These are phyloP conservation scores for Drosophila koepferae DNA, from an alignment of 2,888 invertebrate genomes.

Conservation along the genomic window DNA sequence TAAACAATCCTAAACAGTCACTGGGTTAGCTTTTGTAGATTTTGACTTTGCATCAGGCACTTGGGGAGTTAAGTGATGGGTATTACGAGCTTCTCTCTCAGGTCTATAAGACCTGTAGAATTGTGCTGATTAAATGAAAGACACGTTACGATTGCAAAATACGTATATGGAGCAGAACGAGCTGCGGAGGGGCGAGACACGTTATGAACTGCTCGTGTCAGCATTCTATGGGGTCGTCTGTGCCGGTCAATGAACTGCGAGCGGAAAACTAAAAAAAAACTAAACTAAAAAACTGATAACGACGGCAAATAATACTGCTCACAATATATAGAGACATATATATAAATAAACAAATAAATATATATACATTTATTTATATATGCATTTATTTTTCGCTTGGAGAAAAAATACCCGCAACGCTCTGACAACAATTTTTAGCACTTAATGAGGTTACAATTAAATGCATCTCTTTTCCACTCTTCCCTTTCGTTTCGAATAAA, in stretches of 20 bases:
- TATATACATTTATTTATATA: background rate
- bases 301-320: constrained; percentile 49
- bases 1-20: constrained; percentile 17
- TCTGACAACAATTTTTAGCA: constrained; percentile 39
- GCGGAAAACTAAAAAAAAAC: constrained; percentile 60
- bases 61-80: background rate
- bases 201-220: constrained; percentile 65
- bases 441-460: constrained; percentile 70
- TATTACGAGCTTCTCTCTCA: background rate
- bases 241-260: constrained; percentile 66
- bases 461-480: constrained; percentile 22
- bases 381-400: constrained; percentile 11
- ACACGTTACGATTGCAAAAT: constrained; percentile 50
- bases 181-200: constrained; percentile 11
- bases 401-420: constrained; percentile 51
- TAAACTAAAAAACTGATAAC: constrained; percentile 55
- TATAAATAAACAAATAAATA: background rate
- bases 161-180: background rate
- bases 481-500: constrained; percentile 22
- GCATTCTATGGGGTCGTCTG: constrained; percentile 70
- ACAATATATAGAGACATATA: constrained; percentile 18
- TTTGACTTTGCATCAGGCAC: constrained; percentile 22
- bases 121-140: constrained; percentile 70
- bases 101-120: constrained; percentile 24
- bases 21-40: constrained; percentile 8